These are phyloP conservation scores for Anneissia japonica DNA, from an alignment of 35 echinoderm and acorn worm species.

Conservation along the genomic window DNA sequence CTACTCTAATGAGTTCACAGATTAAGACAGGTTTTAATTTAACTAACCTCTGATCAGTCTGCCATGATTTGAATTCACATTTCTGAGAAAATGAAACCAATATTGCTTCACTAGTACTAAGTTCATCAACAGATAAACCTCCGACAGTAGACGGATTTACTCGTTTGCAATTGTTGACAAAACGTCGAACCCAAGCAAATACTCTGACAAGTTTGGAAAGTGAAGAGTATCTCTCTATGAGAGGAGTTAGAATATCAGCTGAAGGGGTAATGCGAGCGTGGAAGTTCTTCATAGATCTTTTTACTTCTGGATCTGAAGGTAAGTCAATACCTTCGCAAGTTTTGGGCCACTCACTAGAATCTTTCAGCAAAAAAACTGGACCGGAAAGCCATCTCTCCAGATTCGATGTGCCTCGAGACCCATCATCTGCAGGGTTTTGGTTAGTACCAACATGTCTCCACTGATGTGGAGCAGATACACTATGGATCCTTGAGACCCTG, in stretches of 20 bases:
- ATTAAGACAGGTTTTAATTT: slow-evolving; percentile 35
- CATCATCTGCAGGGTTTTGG: background rate
- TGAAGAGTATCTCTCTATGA: background rate
- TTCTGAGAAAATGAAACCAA: background rate
- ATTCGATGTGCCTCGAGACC: background rate
- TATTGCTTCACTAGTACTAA: slow-evolving; percentile 9
- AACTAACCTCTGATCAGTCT: background rate
- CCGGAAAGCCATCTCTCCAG: background rate
- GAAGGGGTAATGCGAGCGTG: too few species aligned
- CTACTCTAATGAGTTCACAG: slow-evolving; percentile 2
- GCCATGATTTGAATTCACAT: background rate
- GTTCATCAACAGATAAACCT: slow-evolving; percentile 12
- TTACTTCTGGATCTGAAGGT: background rate
- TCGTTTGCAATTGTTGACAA: slow-evolving; percentile 8
- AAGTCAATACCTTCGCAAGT: background rate
- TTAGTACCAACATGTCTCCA: background rate
- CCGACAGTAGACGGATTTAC: background rate
- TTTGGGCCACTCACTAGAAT: background rate
- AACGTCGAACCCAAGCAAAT: slow-evolving; percentile 29
- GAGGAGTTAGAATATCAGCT: too few species aligned
- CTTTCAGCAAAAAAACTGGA: too few species aligned
- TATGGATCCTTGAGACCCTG: background rate
- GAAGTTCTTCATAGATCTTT: background rate
- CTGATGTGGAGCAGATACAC: background rate
- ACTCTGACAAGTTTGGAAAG: slow-evolving; percentile 1